Evolutionary conservation across 2,113 vertebrate species (phyloP).

Genomic region (Nycticryphes semicollaris): DNA sequence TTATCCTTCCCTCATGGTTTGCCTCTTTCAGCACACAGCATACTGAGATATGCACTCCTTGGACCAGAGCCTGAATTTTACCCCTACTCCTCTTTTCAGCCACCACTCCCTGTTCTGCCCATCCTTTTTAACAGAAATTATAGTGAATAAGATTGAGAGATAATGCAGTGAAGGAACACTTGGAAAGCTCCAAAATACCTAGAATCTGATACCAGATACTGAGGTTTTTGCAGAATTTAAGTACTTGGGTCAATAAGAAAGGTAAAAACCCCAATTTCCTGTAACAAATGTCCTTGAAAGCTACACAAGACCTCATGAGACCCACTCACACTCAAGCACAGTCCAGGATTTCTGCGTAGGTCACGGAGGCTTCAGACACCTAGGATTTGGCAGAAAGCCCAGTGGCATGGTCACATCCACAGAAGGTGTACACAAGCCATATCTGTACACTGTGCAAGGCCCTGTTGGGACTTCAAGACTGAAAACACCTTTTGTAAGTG

Average conservation of each 20-base stretch:
- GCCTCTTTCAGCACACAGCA: background rate
- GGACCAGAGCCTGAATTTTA: background rate
- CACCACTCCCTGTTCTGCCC: background rate
- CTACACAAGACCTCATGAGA: background rate
- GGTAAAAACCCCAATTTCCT: background rate
- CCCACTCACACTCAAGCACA: fast-evolving
- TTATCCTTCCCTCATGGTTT: background rate
- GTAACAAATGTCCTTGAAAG: background rate
- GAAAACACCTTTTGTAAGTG: background rate
- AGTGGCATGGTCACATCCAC: background rate
- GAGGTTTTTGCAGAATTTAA: background rate
- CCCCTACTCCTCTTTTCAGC: background rate
- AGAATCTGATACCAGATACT: background rate
- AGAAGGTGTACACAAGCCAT: background rate
- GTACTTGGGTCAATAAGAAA: background rate
- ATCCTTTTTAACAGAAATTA: background rate
- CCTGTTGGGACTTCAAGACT: background rate
- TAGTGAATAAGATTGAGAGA: background rate
- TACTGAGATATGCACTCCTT: background rate
- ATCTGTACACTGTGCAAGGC: background rate
- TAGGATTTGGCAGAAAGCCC: background rate
- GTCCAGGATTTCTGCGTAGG: background rate
- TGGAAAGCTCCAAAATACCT: background rate
- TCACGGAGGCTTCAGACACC: background rate
- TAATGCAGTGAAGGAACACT: background rate